phyloP scores from a whole-genome alignment of 1,140 invertebrate species.

The Xylocopa sonorina region DNA sequence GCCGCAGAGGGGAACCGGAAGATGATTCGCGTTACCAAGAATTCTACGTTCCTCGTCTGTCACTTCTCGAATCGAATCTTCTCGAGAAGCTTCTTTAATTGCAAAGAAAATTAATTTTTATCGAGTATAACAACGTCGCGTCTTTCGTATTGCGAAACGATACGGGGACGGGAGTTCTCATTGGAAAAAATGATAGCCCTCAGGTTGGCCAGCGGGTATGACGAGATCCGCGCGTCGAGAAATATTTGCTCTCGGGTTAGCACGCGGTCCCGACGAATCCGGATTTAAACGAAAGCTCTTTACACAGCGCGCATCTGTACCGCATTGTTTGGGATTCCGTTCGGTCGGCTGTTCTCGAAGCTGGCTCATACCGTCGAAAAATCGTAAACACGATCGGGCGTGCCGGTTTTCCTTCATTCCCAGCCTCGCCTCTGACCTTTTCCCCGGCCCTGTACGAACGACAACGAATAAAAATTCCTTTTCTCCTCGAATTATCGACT shows the following conservation, averaged over 20 bases:
- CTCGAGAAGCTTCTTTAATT: no score
- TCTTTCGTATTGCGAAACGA: no score
- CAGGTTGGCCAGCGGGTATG: background rate
- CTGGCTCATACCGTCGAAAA: constrained; percentile 23
- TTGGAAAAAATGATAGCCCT: constrained; percentile 1
- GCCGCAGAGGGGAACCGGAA: no score
- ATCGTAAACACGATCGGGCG: constrained; percentile 5
- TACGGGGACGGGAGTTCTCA: no score
- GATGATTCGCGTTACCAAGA: no score
- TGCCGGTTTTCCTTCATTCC: background rate
- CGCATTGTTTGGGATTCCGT: constrained; percentile 53
- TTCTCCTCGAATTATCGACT: no score
- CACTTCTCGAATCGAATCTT: no score
- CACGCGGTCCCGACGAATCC: constrained; percentile 46
- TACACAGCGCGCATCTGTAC: constrained; percentile 45
- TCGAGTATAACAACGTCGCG: no score
- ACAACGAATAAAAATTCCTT: background rate
- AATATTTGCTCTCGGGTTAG: constrained; percentile 61
- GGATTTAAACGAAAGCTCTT: constrained; percentile 62
- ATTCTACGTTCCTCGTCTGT: no score
- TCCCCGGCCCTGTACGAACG: background rate
- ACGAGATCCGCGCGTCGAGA: constrained; percentile 54
- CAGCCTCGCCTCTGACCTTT: background rate
- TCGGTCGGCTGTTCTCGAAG: constrained; percentile 43
- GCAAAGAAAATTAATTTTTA: no score